Evolutionary conservation across 2,113 vertebrate species (phyloP).

Genomic region (Melanerpes aurifrons): DNA sequence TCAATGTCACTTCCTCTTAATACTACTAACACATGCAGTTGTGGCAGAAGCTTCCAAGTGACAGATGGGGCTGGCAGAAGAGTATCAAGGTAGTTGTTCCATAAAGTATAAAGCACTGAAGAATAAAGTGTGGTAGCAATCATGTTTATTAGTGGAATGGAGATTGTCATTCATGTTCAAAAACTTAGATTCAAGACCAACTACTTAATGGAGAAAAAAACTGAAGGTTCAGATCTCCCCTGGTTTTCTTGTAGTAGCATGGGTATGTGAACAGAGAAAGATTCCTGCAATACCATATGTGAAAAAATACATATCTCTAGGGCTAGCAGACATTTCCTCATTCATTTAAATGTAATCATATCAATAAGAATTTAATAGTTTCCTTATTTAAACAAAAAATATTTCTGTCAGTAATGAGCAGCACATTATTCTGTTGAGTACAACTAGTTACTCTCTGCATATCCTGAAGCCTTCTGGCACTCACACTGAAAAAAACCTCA

Average conservation of each 20-base stretch:
- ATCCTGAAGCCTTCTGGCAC: background rate
- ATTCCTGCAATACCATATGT: background rate
- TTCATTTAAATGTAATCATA: background rate
- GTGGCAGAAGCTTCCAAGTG: background rate
- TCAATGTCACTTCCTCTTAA: background rate
- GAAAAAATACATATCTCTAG: background rate
- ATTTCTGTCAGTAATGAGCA: constrained; percentile 17
- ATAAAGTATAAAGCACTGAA: background rate
- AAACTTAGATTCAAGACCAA: background rate
- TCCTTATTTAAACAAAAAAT: background rate
- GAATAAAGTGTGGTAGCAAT: background rate
- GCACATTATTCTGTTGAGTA: background rate
- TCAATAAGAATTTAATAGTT: background rate
- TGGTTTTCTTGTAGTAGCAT: background rate
- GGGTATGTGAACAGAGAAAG: background rate
- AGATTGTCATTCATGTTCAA: background rate
- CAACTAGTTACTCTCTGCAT: background rate
- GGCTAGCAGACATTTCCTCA: background rate
- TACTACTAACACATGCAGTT: background rate
- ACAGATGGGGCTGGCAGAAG: background rate
- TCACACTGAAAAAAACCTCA: background rate
- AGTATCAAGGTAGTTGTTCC: background rate
- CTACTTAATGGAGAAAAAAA: background rate
- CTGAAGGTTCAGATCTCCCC: background rate
- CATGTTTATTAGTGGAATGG: background rate